Base-by-base conservation (phyloP, 92 coral and sea anemone genomes). In the Epizoanthus fatuus region DNA sequence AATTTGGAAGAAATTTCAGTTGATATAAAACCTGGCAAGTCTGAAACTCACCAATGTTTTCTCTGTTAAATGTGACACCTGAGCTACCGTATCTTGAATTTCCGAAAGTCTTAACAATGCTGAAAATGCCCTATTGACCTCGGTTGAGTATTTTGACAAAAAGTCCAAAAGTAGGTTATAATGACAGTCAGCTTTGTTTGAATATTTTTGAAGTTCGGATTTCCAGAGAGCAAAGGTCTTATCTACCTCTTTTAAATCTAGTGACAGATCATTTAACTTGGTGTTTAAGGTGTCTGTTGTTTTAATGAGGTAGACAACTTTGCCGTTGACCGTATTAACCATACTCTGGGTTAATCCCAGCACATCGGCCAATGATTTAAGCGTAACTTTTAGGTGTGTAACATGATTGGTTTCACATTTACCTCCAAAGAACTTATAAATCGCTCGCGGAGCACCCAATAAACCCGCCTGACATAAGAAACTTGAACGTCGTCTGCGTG, bases 101-200 rank as follows among this genome's bases (percentile, higher is more conserved):
- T 88, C 81, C 3, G 54, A 70, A 37, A 88, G 54, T 7, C 80
- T 63, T 7, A 76, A 62, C 1, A 56, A 6, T 13, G 75, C 19
- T 4, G 88, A 32, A 29, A 88, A 88, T 2, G 92, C 60, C 25
- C 75, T 47, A 59, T 71, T 38, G 0, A 76, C 39, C 68, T 88
- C 88, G 6, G 86, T 40, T 0, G 92, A 63, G 69, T 14, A 55
- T 60, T 83, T 83, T 6, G 92, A 88, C 12, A 83, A 29, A 54
- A 83, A 88, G 29, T 73, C 72, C 59, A 81, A 7, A 37, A 16
- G 10, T 9, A 60, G 35, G 35, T 29, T 29, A 29, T 29, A 29
- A 29, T 29, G 35, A 29, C 35, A 29, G 35, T 29, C 35, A 29
- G 25, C 25, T 22, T 22, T 22, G 25, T 22, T 22, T 22, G 25